phyloP scores from a whole-genome alignment of 2,113 vertebrate genomes.

The Chlamydotis undulata region DNA sequence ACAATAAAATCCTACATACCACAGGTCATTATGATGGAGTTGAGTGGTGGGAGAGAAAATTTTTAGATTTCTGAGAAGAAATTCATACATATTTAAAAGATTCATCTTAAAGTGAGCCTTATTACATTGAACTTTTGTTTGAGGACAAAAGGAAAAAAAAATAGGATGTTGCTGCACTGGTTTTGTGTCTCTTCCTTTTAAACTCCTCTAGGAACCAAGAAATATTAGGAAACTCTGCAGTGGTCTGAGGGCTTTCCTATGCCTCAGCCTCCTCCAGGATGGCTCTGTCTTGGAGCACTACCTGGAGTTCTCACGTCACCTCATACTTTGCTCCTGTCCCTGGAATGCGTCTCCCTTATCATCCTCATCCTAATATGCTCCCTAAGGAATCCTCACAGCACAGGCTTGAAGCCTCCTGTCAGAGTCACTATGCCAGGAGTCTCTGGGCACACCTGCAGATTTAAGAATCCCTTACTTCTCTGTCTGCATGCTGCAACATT shows the following conservation, averaged over 20 bases:
- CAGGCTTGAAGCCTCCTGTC: neutral
- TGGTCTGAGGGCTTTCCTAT: neutral
- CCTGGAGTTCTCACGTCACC: neutral
- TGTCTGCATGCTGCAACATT: neutral
- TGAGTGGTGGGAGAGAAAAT: neutral
- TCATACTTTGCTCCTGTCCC: neutral
- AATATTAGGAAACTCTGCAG: neutral
- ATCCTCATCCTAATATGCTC: neutral
- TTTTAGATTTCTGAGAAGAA: neutral
- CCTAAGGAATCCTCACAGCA: neutral
- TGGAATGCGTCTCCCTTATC: neutral
- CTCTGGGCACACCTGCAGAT: neutral
- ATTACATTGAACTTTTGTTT: too few species aligned
- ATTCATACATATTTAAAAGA: neutral
- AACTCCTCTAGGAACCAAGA: neutral
- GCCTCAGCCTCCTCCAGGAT: neutral
- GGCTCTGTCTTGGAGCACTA: neutral
- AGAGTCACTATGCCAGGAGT: neutral
- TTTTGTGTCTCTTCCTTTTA: neutral
- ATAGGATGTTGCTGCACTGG: neutral
- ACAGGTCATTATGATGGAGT: neutral
- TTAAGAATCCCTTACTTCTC: neutral
- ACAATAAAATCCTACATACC: neutral
- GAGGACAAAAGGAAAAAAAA: neutral
- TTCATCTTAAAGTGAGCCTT: neutral